Percentiles rank a stretch among this genome's conserved stretches.
Conservation (phyloP, 1,140 invertebrate genomes). For the Anastrepha ludens region DNA sequence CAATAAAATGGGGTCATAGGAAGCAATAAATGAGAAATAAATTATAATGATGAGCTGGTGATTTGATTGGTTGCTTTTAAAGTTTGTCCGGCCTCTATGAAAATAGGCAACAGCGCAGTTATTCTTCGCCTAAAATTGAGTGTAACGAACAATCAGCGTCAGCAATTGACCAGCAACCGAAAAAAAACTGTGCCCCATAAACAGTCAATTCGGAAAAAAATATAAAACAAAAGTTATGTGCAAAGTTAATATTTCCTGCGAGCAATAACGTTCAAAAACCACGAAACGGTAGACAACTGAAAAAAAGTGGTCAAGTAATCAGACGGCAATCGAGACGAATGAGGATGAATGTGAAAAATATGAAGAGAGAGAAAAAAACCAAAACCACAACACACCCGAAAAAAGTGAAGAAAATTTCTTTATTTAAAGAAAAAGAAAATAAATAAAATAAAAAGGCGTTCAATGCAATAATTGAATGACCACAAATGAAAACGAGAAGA, state of each 20-base stretch:
- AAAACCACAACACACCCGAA: too few species aligned
- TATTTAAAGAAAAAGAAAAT: not conserved
- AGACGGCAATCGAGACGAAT: not conserved
- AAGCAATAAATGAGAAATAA: too few species aligned
- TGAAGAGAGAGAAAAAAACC: not conserved
- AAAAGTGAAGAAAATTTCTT: not conserved
- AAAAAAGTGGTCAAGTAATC: not conserved
- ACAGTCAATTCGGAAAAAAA: not conserved
- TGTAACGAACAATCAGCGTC: not conserved
- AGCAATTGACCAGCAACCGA: not conserved
- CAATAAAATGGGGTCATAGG: too few species aligned
- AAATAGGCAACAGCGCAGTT: too few species aligned
- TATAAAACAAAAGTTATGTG: not conserved
- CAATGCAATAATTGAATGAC: not conserved
- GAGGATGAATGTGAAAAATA: not conserved
- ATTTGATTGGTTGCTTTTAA: too few species aligned
- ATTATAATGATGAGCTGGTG: too few species aligned
- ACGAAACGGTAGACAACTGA: not conserved
- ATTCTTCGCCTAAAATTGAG: too few species aligned
- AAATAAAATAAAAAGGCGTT: not conserved
- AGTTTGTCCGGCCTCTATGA: too few species aligned
- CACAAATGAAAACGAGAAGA: not conserved
- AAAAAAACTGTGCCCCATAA: not conserved
- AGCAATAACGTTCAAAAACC: conserved; percentile 5
- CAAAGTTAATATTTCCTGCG: not conserved